Base-by-base conservation (phyloP, 2,113 vertebrate genomes). In the Ancistrus triradiatus region DNA sequence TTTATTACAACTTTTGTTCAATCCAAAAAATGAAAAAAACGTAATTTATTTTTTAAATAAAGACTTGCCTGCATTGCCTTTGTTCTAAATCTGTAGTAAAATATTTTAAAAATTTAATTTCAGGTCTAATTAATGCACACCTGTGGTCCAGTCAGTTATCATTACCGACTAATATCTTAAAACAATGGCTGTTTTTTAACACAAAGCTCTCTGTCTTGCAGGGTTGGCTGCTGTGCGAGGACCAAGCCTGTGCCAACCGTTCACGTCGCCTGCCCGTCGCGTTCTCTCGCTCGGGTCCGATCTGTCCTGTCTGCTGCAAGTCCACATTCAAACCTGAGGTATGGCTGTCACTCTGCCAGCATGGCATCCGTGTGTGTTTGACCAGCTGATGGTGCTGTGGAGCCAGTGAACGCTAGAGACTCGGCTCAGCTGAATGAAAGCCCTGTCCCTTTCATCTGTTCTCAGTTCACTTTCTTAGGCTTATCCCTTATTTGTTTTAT, bases 141-240 rank as follows among this genome's bases (percentile, higher is more conserved):
- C n/a, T n/a, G n/a, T n/a, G n/a, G n/a, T n/a, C n/a, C n/a, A n/a
- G n/a, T n/a, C n/a, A n/a, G n/a, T n/a, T n/a, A n/a, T n/a, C n/a
- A n/a, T n/a, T n/a, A n/a, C n/a, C n/a, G n/a, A n/a, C n/a, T n/a
- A n/a, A n/a, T n/a, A n/a, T n/a, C n/a, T n/a, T n/a, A n/a, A n/a
- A n/a, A n/a, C n/a, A n/a, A n/a, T n/a, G n/a, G n/a, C n/a, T n/a
- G n/a, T n/a, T n/a, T n/a, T n/a, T n/a, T n/a, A n/a, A n/a, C n/a
- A n/a, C n/a, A n/a, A n/a, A n/a, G n/a, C 18, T 53, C 56, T 67
- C 44, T 74, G 21, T 73, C 33, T 14, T 1, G n/a, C 42, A 98
- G 96, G 90, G 92, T 37, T 98, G 96, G 96, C 80, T 97, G 63
- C 77, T 92, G 59, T 98, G 96, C n/a, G 96, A 98, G 76, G 96